Evolutionary conservation across 2,888 invertebrate species (phyloP), one percentile per base, ranked within the genome.

Genomic region (Brachypterus glaber): DNA sequence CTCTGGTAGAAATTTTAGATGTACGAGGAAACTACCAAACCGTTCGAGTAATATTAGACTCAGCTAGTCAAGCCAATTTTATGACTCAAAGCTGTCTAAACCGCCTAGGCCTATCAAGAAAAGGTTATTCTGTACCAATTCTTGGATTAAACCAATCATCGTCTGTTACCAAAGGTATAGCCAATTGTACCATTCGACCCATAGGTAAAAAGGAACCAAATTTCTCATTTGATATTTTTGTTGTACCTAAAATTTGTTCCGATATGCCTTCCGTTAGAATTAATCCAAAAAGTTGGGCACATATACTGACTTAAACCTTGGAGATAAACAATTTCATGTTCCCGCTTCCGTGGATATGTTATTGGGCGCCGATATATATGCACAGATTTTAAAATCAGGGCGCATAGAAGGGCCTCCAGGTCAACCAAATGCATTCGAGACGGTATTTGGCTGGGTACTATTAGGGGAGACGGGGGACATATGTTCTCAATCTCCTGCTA

Each of bases 1-100:
- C 35, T 35, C 14, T 26, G 12, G 17, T 26, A 4, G 27, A 35
- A 5, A 16, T 27, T 26, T n/a, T n/a, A 9, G 32, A 37, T 37
- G 13, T 9, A 8, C 16, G 15, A 7, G 26, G 24, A 8, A 33
- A 33, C 9, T n/a, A n/a, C n/a, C n/a, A n/a, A n/a, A n/a, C n/a
- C n/a, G n/a, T n/a, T n/a, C n/a, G n/a, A n/a, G n/a, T n/a, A n/a
- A n/a, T n/a, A n/a, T n/a, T n/a, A n/a, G n/a, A n/a, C n/a, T n/a
- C n/a, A n/a, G n/a, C n/a, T n/a, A n/a, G n/a, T n/a, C n/a, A n/a
- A n/a, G n/a, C n/a, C n/a, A n/a, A n/a, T n/a, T n/a, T n/a, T n/a
- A 37, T 37, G 3, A 15, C 32, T 9, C 24, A 33, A 11, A 37
- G 27, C 12, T 37, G 37, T 26, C 33, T 32, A 11, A 32, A 33